Base-by-base conservation (phyloP, 2,888 invertebrate genomes). In the Rosalia funebris region DNA sequence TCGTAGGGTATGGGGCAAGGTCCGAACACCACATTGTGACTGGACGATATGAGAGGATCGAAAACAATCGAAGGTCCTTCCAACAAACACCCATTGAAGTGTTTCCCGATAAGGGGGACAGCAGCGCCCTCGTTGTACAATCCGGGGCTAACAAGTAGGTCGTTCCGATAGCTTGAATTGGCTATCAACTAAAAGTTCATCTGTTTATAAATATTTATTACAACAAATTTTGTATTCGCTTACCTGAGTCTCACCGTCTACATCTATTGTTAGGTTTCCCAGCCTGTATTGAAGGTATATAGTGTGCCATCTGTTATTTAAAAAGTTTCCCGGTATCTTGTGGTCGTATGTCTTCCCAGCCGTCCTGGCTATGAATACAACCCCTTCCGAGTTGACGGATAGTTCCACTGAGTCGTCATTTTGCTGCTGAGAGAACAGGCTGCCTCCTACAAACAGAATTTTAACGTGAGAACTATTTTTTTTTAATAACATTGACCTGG, bases 21-120 rank as follows among this genome's bases (percentile, higher is more conserved):
- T 2, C 91, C 92, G 80, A 94, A 93, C 34, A 85, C 80, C 1
- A 91, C 91, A 75, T 91, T 90, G 69, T 87, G 85, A 48, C 64
- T 75, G 48, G 85, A 84, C 71, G 87, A 84, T 67, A 89, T 85
- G 57, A 86, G 84, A 12, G 85, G 81, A 77, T 89, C 88, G 81
- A 94, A 93, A 74, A 91, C 88, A 36, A 95, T 85, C 65, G 92
- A 91, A n/a, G 94, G 94, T 0, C 94, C 94, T 83, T 94, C 92
- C 71, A 90, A 86, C 62, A 95, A 85, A 80, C 95, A 95, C 65
- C 94, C 95, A 74, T 88, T 88, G 83, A 92, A 93, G 70, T 89
- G 87, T 78, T 90, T 90, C 45, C 94, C 94, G 63, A 95, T 88
- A 66, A 91, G 87, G 71, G 93, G 83, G 64, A 90, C 88, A 10